Conservation (phyloP, 2,113 vertebrate genomes). For the Pterocles gutturalis region DNA sequence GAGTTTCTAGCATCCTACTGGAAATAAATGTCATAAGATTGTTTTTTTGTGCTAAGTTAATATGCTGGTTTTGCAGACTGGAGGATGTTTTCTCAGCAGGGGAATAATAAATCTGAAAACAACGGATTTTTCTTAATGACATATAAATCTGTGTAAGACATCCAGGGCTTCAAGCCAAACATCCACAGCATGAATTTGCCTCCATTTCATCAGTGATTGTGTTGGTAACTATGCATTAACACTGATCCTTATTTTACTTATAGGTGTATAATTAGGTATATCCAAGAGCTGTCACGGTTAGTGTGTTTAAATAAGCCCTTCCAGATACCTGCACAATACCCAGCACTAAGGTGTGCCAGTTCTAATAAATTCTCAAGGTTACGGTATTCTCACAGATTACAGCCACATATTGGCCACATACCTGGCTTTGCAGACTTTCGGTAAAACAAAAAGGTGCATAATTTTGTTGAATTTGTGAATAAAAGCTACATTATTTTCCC, state of each 20-base stretch:
- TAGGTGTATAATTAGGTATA: not conserved
- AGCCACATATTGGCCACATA: not conserved
- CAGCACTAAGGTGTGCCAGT: not conserved
- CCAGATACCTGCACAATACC: not conserved
- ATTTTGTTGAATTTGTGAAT: not conserved
- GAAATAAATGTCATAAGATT: slow-evolving; percentile 13
- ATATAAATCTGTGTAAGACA: not conserved
- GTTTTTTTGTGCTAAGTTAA: not conserved
- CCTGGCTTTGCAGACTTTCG: not conserved
- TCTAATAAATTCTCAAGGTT: not conserved
- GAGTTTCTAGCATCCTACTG: not conserved
- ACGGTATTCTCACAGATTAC: not conserved
- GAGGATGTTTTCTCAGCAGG: not conserved
- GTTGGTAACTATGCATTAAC: not conserved
- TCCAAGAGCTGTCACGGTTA: not conserved
- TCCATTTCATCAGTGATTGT: not conserved
- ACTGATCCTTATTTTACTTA: not conserved
- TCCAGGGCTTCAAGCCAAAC: not conserved
- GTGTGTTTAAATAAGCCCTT: not conserved
- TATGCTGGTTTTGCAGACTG: not conserved
- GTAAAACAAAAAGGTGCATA: not conserved
- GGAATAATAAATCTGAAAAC: slow-evolving; percentile 37
- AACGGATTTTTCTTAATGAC: slow-evolving; percentile 9
- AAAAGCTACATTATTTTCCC: not conserved
- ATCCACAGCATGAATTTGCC: not conserved